Conservation (phyloP, 2,888 invertebrate genomes). For the Halictus ligatus region DNA sequence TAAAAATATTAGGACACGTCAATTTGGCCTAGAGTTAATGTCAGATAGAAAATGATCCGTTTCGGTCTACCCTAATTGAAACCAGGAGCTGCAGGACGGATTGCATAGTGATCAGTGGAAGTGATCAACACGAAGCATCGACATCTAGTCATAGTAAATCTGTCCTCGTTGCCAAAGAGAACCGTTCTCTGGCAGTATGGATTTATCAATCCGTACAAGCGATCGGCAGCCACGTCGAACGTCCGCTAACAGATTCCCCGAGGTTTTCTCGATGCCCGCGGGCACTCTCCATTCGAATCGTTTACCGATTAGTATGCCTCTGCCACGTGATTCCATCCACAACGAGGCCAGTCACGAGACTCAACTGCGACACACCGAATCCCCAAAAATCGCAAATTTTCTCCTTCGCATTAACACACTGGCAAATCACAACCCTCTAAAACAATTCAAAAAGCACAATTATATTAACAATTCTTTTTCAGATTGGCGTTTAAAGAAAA, state of each 20-base stretch:
- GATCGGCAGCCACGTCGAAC: constrained; percentile 37
- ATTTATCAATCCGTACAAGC: constrained; percentile 66
- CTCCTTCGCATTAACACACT: no score
- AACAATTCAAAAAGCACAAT: no score
- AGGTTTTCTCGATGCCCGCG: not conserved
- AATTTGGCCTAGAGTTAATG: not conserved
- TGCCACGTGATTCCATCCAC: not conserved
- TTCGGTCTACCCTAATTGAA: not conserved
- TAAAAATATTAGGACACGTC: not conserved
- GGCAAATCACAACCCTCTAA: no score
- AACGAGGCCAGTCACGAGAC: not conserved
- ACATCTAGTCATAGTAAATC: constrained; percentile 20
- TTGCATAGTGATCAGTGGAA: not conserved
- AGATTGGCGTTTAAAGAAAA: no score
- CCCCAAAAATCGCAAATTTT: not conserved
- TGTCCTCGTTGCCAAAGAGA: constrained; percentile 15
- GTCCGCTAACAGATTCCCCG: constrained; percentile 27
- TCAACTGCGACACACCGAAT: not conserved
- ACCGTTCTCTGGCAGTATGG: constrained; percentile 50
- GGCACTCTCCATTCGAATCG: not conserved
- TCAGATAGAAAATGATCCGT: no score
- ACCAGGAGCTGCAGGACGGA: not conserved
- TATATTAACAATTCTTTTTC: no score
- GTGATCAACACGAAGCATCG: not conserved
- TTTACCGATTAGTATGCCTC: not conserved